Evolutionary conservation across 2,797 vertebrate species (phyloP).

Genomic region (Neosilurus hyrtlii): DNA sequence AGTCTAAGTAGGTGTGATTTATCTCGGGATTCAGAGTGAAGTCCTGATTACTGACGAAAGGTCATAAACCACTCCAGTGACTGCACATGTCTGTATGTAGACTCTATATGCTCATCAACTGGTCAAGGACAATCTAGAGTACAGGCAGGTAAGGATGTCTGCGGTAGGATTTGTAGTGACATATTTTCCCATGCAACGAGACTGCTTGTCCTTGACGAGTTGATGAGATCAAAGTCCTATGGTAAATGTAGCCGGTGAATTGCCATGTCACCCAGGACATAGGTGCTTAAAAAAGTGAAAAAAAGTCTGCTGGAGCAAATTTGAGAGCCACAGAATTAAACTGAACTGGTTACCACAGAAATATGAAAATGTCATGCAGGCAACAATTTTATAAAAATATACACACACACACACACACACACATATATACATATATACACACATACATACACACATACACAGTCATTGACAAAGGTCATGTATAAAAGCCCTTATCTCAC

Average conservation of each 20-base stretch:
- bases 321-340: background rate
- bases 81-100: slow-evolving; percentile 17
- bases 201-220: slow-evolving; percentile 2
- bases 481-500: too few species aligned
- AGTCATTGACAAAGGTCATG: too few species aligned
- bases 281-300: background rate
- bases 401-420: background rate
- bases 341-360: too few species aligned
- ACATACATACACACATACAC: too few species aligned
- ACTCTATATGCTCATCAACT: background rate
- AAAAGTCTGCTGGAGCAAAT: background rate
- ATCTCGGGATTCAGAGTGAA: background rate
- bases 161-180: background rate
- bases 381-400: background rate
- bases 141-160: background rate
- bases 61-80: background rate
- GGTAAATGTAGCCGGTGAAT: background rate
- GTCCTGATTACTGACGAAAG: background rate
- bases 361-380: background rate
- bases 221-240: slow-evolving; percentile 39
- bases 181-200: slow-evolving; percentile 6
- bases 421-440: background rate
- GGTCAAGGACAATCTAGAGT: background rate
- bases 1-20: slow-evolving; percentile 20
- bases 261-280: slow-evolving; percentile 19